Evolutionary conservation across 1,140 invertebrate species (phyloP).

Genomic region (Bombyx mori): ASM3026992v2 NC_085118.1:929501-930000

Average conservation of each 20-base stretch:
- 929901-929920: no score
- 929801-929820: conserved; percentile 75
- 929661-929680: conserved; percentile 73
- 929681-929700: conserved; percentile 73
- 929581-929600: conserved; percentile 79
- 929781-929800: conserved; percentile 79
- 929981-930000: not conserved
- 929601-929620: conserved; percentile 85
- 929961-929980: no score
- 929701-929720: conserved; percentile 83
- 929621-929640: conserved; percentile 79
- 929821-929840: not conserved
- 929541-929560: conserved; percentile 77
- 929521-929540: conserved; percentile 77
- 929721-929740: conserved; percentile 79
- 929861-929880: no score
- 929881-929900: no score
- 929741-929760: conserved; percentile 77
- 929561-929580: conserved; percentile 78
- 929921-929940: no score
- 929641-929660: conserved; percentile 78
- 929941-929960: no score
- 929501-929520: conserved; percentile 73
- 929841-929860: no score
- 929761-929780: conserved; percentile 82